Evolutionary conservation across 2,113 vertebrate species (phyloP), one percentile per base, ranked within the genome.

Genomic region (Psettodes erumei): DNA sequence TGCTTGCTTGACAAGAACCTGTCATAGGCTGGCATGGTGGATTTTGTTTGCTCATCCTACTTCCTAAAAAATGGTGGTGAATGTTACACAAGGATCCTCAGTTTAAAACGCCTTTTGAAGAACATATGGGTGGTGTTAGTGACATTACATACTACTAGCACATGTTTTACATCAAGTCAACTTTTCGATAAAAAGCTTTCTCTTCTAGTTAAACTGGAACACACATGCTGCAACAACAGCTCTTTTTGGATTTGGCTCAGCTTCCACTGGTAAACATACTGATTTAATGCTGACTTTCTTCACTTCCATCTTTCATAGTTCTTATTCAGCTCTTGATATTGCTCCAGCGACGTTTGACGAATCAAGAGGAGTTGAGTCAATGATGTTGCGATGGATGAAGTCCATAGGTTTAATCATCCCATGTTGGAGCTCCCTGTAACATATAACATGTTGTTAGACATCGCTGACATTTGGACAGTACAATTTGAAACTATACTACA

Each of bases 371-470:
- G 75, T 21, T 35, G 63, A 71, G 58, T 86, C 56, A 53, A 61
- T 37, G 23, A 66, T 58, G 1, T 66, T 38, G 50, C 48, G 67
- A 72, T 84, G 8, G 35, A 83, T 89, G 60, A 95, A 94, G 86
- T 95, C 85, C 73, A 82, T 53, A 55, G 93, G 93, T 82, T 93
- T 93, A 58, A 94, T 91, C 92, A 94, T 91, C 56, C 93, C 94
- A 37, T 83, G 71, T 48, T 94, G 92, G 10, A 64, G 70, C 2
- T 89, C 77, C 86, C 94, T 95, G 80, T 10, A 93, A 91, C 47
- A 89, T 23, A 75, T 1, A 74, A 8, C 27, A 64, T 32, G n/a
- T 11, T 58, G 30, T 77, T 58, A 86, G 11, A 60, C 28, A 53
- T 43, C 7, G 6, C 16, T 28, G n/a, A 51, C 9, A 60, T 51